phyloP scores from a whole-genome alignment of 2,888 invertebrate genomes.

The Trypoxylon attenuatum region DNA sequence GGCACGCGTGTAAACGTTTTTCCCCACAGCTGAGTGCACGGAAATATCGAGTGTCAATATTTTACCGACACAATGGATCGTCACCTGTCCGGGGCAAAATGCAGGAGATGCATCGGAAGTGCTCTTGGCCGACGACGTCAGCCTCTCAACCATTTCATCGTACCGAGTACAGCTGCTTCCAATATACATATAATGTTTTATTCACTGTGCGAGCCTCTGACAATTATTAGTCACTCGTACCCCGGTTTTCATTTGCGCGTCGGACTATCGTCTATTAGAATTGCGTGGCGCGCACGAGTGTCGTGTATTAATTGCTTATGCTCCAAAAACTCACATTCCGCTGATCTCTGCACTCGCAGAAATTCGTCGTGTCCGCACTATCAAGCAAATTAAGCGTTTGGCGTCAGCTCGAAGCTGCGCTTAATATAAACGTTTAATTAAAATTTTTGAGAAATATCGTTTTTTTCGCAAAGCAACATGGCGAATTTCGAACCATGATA shows the following conservation, averaged over 20 bases:
- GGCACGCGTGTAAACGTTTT: slow-evolving; percentile 39
- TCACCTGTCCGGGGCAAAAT: slow-evolving; percentile 50
- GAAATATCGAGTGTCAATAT: slow-evolving; percentile 69
- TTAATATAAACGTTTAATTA: no score
- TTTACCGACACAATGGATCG: slow-evolving; percentile 64
- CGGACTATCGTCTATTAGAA: no score
- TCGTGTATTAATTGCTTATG: no score
- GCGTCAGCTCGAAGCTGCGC: no score
- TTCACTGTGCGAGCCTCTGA: slow-evolving; percentile 17
- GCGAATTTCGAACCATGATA: no score
- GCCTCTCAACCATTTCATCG: slow-evolving; percentile 53
- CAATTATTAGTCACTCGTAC: slow-evolving; percentile 14
- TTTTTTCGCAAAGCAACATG: neutral
- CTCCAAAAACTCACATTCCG: no score
- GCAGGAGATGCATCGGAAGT: slow-evolving; percentile 58
- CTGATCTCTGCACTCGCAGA: no score
- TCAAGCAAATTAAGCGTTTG: no score
- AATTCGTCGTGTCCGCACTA: no score
- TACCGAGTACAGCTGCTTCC: slow-evolving; percentile 51
- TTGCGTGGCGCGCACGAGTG: no score
- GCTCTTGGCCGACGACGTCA: slow-evolving; percentile 49
- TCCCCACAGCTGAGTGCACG: slow-evolving; percentile 34
- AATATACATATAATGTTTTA: slow-evolving; percentile 31
- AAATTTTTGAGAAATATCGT: neutral
- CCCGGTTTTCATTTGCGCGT: no score